A percentile compares a stretch with the other conserved stretches of the same genome.
phyloP scores from a whole-genome alignment of 2,888 invertebrate species.

The Eristalinus aeneus region DNA sequence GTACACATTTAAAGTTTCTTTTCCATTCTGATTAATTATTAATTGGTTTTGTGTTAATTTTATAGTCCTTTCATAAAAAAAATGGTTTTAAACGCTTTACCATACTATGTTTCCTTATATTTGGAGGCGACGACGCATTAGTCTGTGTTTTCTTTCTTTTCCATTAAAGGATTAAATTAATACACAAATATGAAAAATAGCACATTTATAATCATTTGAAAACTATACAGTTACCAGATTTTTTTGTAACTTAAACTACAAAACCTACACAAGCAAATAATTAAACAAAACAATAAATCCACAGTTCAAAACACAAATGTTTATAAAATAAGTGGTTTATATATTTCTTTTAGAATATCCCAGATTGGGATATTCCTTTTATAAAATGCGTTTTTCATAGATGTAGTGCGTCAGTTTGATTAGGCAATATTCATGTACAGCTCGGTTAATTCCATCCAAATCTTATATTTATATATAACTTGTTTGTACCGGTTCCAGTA shows the following conservation, averaged over 20 bases:
- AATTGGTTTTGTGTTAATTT: constrained; percentile 37
- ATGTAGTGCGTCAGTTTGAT: constrained; percentile 9
- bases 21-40: constrained; percentile 56
- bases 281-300: no score
- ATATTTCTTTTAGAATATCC: constrained; percentile 37
- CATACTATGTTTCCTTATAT: constrained; percentile 10
- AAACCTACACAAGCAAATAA: no score
- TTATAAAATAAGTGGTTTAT: background rate
- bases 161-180: no score
- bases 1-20: constrained; percentile 75
- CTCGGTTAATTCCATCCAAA: no score
- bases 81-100: constrained; percentile 43
- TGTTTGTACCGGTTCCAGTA: constrained; percentile 14
- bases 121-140: no score
- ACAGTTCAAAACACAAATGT: no score
- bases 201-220: no score
- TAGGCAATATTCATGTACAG: no score
- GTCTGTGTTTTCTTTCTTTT: no score
- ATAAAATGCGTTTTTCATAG: constrained; percentile 20
- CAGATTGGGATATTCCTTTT: constrained; percentile 59
- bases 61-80: constrained; percentile 42
- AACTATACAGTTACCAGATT: no score
- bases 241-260: no score
- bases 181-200: no score
- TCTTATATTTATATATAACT: constrained; percentile 28